Base-by-base conservation (phyloP, 2,113 vertebrate genomes). In the Mugil cephalus region DNA sequence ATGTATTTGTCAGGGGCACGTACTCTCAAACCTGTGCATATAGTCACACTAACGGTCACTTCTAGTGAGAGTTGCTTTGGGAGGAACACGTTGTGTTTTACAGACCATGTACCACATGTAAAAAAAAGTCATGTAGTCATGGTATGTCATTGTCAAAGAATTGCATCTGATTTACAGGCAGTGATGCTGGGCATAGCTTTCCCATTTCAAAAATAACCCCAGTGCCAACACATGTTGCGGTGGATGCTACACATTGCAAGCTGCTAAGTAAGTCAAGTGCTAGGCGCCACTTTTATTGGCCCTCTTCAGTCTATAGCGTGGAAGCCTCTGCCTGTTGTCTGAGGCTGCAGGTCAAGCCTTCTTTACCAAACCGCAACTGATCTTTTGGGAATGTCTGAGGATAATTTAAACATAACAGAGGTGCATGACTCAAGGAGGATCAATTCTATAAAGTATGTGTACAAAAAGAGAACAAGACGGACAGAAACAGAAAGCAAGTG, bases 261-360 rank as follows among this genome's bases (percentile, higher is more conserved):
- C 84, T 52, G 73, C 68, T 60, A 61, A 79, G 68, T 63, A 40
- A 80, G 36, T 52, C 10, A 77, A 67, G 60, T 58, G 58, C 46
- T 30, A 15, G 82, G 82, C 64, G 77, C 71, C 74, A 65, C 66
- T 72, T 89, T 87, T 85, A 82, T 77, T 83, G 74, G 71, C 54
- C 38, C 43, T 34, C 54, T 71, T 21, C 18, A 30, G 73, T 67
- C 72, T 63, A 70, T 80, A 73, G 80, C 81, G 78, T 67, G 39
- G 81, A 19, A 34, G 60, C 69, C 69, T 65, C 36, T 60, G 69
- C n/a, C 55, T 80, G 71, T 36, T 24, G 69, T 47, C 54, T 68
- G 68, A 64, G 6, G 40, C 19, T 5, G 17, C 54, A 82, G 85
- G 79, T 84, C 76, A 72, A 19, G 45, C 45, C 19, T 53, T 38